A percentile compares a stretch with the other conserved stretches of the same genome.
phyloP scores from a whole-genome alignment of 1,140 invertebrate genomes.

The Paralvinella palmiformis region DNA sequence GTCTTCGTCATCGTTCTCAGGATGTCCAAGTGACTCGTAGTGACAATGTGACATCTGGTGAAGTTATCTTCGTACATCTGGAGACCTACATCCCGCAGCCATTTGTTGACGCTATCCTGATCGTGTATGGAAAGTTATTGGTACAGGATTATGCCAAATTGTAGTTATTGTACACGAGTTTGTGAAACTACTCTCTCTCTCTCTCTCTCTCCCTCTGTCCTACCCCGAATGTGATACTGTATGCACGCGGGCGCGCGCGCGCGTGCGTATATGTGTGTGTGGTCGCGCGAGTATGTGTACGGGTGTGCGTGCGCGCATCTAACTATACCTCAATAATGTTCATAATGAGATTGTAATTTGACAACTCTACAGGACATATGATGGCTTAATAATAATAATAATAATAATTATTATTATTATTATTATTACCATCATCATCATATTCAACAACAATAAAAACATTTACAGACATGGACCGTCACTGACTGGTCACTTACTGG shows the following conservation, averaged over 20 bases:
- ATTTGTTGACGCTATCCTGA: background rate
- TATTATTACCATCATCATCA: background rate
- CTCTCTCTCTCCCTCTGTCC: background rate
- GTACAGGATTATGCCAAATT: too few relatives aligned
- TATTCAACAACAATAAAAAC: background rate
- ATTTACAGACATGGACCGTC: background rate
- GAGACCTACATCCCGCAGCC: background rate
- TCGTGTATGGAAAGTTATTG: too few relatives aligned
- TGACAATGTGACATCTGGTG: background rate
- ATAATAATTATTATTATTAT: too few relatives aligned
- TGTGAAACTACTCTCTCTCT: background rate
- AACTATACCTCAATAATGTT: background rate
- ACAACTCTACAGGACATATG: background rate
- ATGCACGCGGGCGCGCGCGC: background rate
- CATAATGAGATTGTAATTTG: background rate
- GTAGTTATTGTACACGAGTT: background rate
- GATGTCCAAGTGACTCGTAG: background rate
- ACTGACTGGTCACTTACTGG: slow-evolving; percentile 24
- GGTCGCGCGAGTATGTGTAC: background rate
- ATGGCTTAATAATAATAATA: too few relatives aligned
- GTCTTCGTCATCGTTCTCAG: background rate
- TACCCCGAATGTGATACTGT: background rate
- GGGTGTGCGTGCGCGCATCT: background rate
- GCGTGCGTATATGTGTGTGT: background rate
- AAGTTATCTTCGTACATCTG: background rate